These are phyloP conservation scores for Nycticorax nycticorax DNA, from an alignment of 2,113 vertebrate species.

Conservation along the genomic window DNA sequence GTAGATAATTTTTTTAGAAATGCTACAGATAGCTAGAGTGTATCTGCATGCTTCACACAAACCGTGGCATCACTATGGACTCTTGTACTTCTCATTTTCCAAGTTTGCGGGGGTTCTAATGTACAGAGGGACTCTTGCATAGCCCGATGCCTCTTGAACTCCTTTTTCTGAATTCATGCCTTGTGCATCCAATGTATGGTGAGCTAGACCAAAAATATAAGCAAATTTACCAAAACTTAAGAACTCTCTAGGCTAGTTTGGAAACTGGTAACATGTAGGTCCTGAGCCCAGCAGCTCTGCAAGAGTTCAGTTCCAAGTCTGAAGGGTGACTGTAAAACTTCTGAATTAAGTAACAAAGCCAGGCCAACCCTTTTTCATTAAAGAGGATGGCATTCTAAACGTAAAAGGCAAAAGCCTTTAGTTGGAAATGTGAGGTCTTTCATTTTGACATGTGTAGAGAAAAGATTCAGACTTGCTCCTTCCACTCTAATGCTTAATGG, in stretches of 20 bases:
- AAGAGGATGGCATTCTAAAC: not conserved
- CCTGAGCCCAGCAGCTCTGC: not conserved
- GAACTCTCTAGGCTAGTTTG: not conserved
- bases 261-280: not conserved
- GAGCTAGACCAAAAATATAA: not conserved
- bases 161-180: not conserved
- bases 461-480: not conserved
- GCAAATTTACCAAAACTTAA: not conserved
- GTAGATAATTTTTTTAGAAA: not conserved
- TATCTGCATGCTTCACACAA: not conserved
- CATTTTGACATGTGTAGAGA: not conserved
- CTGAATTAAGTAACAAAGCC: not conserved
- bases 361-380: not conserved
- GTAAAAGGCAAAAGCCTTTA: not conserved
- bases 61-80: not conserved
- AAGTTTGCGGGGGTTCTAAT: not conserved
- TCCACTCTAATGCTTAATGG: not conserved
- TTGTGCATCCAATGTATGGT: not conserved
- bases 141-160: not conserved
- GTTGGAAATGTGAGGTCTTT: not conserved
- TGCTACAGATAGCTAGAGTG: not conserved
- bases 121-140: not conserved
- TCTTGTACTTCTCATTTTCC: not conserved
- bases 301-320: not conserved
- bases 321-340: not conserved